A percentile compares a stretch with the other conserved stretches of the same genome.
Conservation (phyloP, 2,113 vertebrate genomes). For the Sebastes schlegelii region DNA sequence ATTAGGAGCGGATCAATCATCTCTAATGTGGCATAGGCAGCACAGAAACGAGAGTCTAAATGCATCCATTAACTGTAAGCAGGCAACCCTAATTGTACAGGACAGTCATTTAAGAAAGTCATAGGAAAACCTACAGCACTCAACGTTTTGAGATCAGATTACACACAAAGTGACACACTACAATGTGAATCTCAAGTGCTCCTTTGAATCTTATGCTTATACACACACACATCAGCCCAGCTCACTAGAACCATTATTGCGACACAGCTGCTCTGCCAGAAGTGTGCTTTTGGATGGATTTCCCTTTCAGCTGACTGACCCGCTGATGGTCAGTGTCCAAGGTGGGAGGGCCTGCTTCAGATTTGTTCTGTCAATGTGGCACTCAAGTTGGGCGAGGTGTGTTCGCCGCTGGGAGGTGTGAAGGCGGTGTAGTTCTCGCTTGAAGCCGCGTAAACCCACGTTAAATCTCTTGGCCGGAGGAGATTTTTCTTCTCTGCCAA, state of each 20-base stretch:
- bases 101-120: slow-evolving; percentile 16
- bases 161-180: neutral
- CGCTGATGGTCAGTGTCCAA: slow-evolving; percentile 11
- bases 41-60: slow-evolving; percentile 44
- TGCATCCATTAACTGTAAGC: slow-evolving; percentile 56
- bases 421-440: slow-evolving; percentile 20
- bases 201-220: neutral
- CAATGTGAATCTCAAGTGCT: neutral
- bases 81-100: slow-evolving; percentile 34
- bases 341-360: slow-evolving; percentile 6
- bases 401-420: neutral
- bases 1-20: slow-evolving; percentile 63
- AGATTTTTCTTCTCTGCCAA: slow-evolving; percentile 35
- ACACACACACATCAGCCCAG: neutral
- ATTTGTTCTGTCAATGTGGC: neutral
- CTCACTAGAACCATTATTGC: neutral
- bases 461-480: slow-evolving; percentile 41
- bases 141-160: neutral
- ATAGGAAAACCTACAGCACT: slow-evolving; percentile 1
- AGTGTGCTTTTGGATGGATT: neutral
- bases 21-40: slow-evolving; percentile 51
- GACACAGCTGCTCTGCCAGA: slow-evolving; percentile 1
- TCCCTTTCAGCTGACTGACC: neutral
- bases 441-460: slow-evolving; percentile 45
- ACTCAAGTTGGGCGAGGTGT: neutral